Base-by-base conservation (phyloP, 2,797 vertebrate species). In the Falco cherrug region DNA sequence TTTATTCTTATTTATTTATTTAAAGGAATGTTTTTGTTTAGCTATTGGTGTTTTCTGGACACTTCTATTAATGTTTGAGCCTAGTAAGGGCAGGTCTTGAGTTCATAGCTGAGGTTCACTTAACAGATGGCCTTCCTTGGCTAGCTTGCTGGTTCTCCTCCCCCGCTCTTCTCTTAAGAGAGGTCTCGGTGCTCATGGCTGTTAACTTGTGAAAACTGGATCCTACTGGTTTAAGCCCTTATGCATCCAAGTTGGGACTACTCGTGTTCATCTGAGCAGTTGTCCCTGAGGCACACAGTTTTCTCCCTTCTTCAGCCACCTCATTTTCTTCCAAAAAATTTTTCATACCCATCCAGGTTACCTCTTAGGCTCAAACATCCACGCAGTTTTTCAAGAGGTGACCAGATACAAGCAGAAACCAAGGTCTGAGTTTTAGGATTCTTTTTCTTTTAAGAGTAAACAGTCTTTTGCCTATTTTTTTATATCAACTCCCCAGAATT, bases 111-210 rank as follows among this genome's bases (percentile, higher is more conserved):
- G 76, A 96, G 75, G 92, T 92, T 95, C 87, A 61, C 68, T 91
- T 77, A 95, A 85, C 95, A 97, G 93, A 94, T 97, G 95, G 89
- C 84, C 89, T 96, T 96, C 78, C 68, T 97, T 95, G 93, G 96
- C 92, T 87, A 75, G 61, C 64, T 92, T 89, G 33, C 84, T 77
- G 25, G 22, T 87, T 91, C 22, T 95, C 81, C 88, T 83, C 94
- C 95, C 93, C 89, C 75, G 95, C 92, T 90, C 48, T 93, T 93
- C 67, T 51, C 64, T 85, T 85, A 85, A 93, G 90, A 85, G 81
- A 76, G 45, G 43, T 94, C 84, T 95, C 39, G 47, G 60, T n/a
- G 31, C 84, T 96, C 10, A 20, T 91, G 84, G 81, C 87, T 94
- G 71, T 92, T 87, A 96, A 83, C 86, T 96, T 95, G 84, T 89